Percentiles rank a stretch among this genome's conserved stretches.
These are phyloP conservation scores for Trachelus tabidus DNA, from an alignment of 2,888 invertebrate species.

Conservation along the genomic window DNA sequence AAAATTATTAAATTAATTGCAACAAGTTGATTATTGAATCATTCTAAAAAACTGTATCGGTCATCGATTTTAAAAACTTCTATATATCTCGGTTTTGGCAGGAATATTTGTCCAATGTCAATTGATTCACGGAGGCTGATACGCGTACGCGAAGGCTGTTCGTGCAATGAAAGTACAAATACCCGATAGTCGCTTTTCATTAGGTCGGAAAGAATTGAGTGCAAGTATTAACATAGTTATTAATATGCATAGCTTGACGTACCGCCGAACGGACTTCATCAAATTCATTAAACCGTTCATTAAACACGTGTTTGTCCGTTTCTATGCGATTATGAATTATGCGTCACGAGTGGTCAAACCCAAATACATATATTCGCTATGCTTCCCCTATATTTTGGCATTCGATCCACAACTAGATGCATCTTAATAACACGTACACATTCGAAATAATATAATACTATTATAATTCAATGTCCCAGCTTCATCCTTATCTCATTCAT, in stretches of 20 bases:
- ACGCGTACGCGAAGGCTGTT: background rate
- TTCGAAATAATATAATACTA: background rate
- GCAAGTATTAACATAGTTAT: conserved; percentile 36
- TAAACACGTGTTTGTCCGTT: conserved; percentile 31
- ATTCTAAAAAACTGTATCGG: background rate
- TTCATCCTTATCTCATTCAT: background rate
- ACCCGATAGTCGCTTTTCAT: background rate
- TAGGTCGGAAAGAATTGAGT: conserved; percentile 19
- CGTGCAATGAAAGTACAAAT: conserved; percentile 2
- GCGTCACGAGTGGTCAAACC: conserved; percentile 21
- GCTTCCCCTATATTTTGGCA: background rate
- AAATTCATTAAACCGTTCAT: conserved; percentile 36
- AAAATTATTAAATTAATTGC: background rate
- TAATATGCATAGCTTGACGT: conserved; percentile 31
- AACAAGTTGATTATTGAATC: background rate
- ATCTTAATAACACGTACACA: background rate
- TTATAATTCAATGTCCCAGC: background rate
- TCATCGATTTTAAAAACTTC: background rate
- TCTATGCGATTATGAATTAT: conserved; percentile 30
- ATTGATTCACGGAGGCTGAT: background rate
- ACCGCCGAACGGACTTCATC: background rate
- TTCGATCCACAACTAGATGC: background rate
- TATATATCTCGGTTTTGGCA: background rate
- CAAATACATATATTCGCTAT: background rate
- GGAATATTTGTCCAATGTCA: background rate